phyloP scores from a whole-genome alignment of 1,140 invertebrate species.

The Drosophila melanica region DNA sequence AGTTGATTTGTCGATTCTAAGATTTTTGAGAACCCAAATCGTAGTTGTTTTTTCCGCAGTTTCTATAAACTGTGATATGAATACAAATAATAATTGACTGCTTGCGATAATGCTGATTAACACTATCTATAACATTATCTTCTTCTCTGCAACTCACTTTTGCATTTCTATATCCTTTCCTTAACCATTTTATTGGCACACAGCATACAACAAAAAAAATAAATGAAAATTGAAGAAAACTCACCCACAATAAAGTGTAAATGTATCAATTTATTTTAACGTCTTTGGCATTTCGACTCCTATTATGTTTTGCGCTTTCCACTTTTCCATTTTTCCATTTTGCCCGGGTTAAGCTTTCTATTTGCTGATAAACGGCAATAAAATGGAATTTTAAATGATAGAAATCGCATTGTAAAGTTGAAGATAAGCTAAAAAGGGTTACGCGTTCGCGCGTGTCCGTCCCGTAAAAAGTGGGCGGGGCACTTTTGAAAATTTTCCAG shows the following conservation, averaged over 20 bases:
- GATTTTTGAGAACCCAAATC: too few relatives aligned
- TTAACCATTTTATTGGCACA: conserved; percentile 4
- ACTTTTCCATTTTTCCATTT: conserved; percentile 51
- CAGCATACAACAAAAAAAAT: too few relatives aligned
- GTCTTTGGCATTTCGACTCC: conserved; percentile 23
- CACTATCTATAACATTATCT: too few relatives aligned
- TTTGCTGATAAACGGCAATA: conserved; percentile 60
- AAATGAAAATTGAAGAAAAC: background rate
- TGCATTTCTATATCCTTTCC: background rate
- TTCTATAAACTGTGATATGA: too few relatives aligned
- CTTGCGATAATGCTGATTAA: too few relatives aligned
- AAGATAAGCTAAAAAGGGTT: conserved; percentile 76
- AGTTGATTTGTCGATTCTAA: too few relatives aligned
- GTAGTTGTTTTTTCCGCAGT: too few relatives aligned
- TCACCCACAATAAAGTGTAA: conserved; percentile 9
- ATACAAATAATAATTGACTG: too few relatives aligned
- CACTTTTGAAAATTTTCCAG: conserved; percentile 60
- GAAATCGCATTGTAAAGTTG: conserved; percentile 71
- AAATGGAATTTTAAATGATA: conserved; percentile 80
- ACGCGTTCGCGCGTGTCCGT: conserved; percentile 41
- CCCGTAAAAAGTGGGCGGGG: conserved; percentile 46
- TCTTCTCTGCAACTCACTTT: too few relatives aligned
- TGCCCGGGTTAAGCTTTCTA: conserved; percentile 17
- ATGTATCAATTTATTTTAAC: conserved; percentile 77
- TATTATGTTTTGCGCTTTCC: conserved; percentile 18